These are phyloP conservation scores for Cacoxenus indagator DNA, from an alignment of 2,888 invertebrate genomes.

Conservation along the genomic window DNA sequence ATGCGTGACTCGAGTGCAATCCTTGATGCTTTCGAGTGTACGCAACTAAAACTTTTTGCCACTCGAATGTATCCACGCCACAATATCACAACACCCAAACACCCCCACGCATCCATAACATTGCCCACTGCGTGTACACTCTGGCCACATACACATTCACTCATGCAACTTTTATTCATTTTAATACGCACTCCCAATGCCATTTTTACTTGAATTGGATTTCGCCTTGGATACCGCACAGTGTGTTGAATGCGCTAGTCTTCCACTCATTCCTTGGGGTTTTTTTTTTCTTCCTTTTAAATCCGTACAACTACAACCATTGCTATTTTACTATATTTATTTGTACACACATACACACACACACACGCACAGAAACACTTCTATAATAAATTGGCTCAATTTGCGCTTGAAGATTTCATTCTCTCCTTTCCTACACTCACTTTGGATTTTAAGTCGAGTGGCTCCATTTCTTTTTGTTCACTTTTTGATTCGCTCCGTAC, in stretches of 20 bases:
- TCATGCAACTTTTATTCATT: constrained; percentile 57
- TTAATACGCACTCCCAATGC: constrained; percentile 61
- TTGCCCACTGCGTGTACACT: too few species aligned
- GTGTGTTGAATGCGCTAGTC: background rate
- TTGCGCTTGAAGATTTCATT: constrained; percentile 39
- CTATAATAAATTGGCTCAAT: constrained; percentile 61
- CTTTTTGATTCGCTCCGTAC: too few species aligned
- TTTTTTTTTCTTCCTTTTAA: too few species aligned
- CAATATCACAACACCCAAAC: too few species aligned
- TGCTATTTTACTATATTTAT: background rate
- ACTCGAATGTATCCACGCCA: constrained; percentile 51
- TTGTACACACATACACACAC: background rate
- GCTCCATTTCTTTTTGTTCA: constrained; percentile 48
- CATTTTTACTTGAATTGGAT: background rate
- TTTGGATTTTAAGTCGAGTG: constrained; percentile 19
- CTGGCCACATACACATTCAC: too few species aligned
- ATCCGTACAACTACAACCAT: background rate
- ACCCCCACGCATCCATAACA: too few species aligned
- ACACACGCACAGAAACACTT: constrained; percentile 40
- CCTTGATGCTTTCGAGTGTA: constrained; percentile 52
- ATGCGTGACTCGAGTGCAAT: constrained; percentile 60
- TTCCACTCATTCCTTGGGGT: too few species aligned
- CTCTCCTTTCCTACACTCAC: constrained; percentile 16
- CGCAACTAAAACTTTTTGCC: constrained; percentile 61
- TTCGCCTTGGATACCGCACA: background rate